Conservation (phyloP, 2,888 invertebrate species). For the Pantelozetes paolii region DNA sequence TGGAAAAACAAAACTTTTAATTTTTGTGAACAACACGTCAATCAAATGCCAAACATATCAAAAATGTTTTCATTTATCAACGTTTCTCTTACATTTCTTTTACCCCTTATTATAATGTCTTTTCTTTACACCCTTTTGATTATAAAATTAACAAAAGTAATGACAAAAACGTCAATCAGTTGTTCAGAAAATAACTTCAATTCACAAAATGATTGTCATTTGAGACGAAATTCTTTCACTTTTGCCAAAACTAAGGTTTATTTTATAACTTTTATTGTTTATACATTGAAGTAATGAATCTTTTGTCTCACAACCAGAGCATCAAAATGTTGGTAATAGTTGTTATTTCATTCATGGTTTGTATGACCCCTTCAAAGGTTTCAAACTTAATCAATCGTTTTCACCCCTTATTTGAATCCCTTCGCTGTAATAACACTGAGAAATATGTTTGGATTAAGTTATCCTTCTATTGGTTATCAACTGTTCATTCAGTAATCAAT, state of each 20-base stretch:
- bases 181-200: neutral
- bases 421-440: neutral
- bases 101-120: constrained; percentile 10
- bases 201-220: neutral
- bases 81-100: neutral
- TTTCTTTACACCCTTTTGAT: neutral
- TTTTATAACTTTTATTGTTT: neutral
- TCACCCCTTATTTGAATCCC: neutral
- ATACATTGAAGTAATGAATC: neutral
- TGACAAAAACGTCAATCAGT: neutral
- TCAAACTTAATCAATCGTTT: neutral
- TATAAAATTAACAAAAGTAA: neutral
- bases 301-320: neutral
- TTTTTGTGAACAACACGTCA: neutral
- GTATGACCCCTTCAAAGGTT: constrained; percentile 3
- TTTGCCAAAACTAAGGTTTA: neutral
- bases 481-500: constrained; percentile 7
- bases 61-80: neutral
- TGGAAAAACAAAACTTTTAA: neutral
- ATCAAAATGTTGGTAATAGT: constrained; percentile 7
- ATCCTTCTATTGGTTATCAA: neutral
- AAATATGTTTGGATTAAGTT: neutral
- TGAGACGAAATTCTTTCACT: constrained; percentile 11
- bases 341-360: neutral
- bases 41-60: neutral